These are phyloP conservation scores for Drosophila incognita DNA, from an alignment of 2,888 invertebrate species.

Conservation along the genomic window DNA sequence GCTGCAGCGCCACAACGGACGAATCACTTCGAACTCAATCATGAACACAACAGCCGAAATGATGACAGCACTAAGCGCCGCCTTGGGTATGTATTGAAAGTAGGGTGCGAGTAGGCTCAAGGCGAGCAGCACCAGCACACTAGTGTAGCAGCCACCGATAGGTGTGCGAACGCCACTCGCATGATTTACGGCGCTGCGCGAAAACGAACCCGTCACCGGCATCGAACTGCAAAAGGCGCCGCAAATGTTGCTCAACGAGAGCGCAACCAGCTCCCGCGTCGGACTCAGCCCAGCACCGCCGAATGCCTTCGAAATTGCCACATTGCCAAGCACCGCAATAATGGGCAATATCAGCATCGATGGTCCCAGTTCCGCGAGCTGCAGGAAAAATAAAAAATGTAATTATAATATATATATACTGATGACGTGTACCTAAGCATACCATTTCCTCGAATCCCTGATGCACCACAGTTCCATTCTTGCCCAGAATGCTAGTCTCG, in stretches of 20 bases:
- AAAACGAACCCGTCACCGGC: conserved; percentile 96
- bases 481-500: conserved; percentile 86
- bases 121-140: conserved; percentile 92
- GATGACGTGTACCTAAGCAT: not conserved
- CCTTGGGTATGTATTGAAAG: conserved; percentile 95
- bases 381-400: not conserved
- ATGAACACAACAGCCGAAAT: conserved; percentile 97
- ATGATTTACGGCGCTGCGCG: conserved; percentile 96
- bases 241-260: conserved; percentile 93
- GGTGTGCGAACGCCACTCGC: conserved; percentile 97
- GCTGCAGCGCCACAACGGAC: conserved; percentile 93
- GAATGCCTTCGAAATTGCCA: conserved; percentile 98
- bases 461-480: conserved; percentile 76
- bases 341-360: conserved; percentile 95
- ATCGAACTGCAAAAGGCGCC: conserved; percentile 96
- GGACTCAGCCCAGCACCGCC: conserved; percentile 93
- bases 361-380: conserved; percentile 92
- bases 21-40: conserved; percentile 95
- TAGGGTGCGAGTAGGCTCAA: conserved; percentile 94
- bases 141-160: conserved; percentile 93
- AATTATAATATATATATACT: not conserved
- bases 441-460: conserved; percentile 82
- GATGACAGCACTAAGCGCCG: conserved; percentile 95
- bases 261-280: conserved; percentile 94
- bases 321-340: conserved; percentile 95